A percentile compares a stretch with the other conserved stretches of the same genome.
These are phyloP conservation scores for Mesaphorura yosii DNA, from an alignment of 1,140 invertebrate genomes.

Conservation along the genomic window DNA sequence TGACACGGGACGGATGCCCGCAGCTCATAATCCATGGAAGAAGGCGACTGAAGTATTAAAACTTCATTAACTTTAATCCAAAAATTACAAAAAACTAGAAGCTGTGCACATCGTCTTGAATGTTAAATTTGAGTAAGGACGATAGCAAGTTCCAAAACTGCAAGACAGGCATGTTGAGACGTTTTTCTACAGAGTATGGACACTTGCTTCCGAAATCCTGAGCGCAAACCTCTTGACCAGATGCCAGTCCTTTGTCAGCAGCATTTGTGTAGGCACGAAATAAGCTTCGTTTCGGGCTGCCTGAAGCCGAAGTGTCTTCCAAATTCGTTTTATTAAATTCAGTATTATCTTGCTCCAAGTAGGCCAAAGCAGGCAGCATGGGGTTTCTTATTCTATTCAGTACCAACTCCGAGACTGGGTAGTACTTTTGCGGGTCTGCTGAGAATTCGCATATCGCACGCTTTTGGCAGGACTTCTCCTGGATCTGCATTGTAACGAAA, in stretches of 20 bases:
- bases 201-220: slow-evolving; percentile 14
- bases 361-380: background rate
- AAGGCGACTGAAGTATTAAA: no score
- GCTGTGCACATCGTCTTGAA: slow-evolving; percentile 21
- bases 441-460: slow-evolving; percentile 34
- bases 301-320: background rate
- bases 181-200: slow-evolving; percentile 18
- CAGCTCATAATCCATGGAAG: no score
- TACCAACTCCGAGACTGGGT: slow-evolving; percentile 32
- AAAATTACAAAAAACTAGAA: no score
- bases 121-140: slow-evolving; percentile 8
- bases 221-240: slow-evolving; percentile 15
- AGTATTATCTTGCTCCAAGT: background rate
- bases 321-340: background rate
- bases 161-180: slow-evolving; percentile 26
- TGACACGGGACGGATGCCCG: no score
- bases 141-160: slow-evolving; percentile 25
- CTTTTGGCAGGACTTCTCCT: slow-evolving; percentile 32
- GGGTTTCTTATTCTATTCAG: slow-evolving; percentile 28
- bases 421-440: slow-evolving; percentile 30
- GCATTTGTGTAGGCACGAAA: slow-evolving; percentile 15
- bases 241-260: slow-evolving; percentile 17
- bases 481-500: slow-evolving; percentile 28
- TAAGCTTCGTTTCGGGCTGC: slow-evolving; percentile 11
- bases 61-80: no score